Evolutionary conservation across 1,140 invertebrate species (phyloP), one percentile per base, ranked within the genome.

Genomic region (Phymorhynchus buccinoides): DNA sequence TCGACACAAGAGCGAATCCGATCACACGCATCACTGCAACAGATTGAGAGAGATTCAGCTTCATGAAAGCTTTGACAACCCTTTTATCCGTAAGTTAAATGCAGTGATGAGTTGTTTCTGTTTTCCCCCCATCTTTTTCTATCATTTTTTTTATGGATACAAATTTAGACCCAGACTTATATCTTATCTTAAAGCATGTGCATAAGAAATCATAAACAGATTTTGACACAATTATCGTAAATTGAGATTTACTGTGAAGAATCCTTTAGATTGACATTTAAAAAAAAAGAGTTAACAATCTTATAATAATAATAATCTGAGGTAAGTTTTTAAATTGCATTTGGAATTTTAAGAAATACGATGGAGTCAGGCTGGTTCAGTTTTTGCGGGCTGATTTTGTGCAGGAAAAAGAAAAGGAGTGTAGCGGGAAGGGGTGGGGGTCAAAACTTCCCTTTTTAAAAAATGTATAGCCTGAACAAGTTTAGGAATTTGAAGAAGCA

Each of bases 31-130:
- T 42, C 44, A 78, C 39, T 42, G 39, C 77, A 68, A n/a, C 32
- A 79, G 42, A 79, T 71, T 41, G 6, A 32, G 30, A 44, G 62
- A 83, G 37, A 83, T 71, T 30, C 62, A 44, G 30, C 62, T 41
- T 71, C 80, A 83, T 71, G 66, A 68, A 41, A 83, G 73, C 27
- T 27, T 68, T 68, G 56, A 68, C 56, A 39, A 18, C 56, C 30
- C 37, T 62, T 16, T 83, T 73, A n/a, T 83, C 62, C 81, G 81
- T 83, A 83, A 83, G 81, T 83, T 71, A 18, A 27, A 71, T n/a
- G 44, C 81, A 41, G 66, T 62, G 39, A 56, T 83, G 22, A 42
- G 3, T 41, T 66, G 9, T 62, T 4, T 30, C 1, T 66, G 30
- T 68, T 82, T 41, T 18, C 22, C 35, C 22, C 32, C 6, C 18